These are phyloP conservation scores for Athene noctua DNA, from an alignment of 2,113 vertebrate genomes.

Conservation along the genomic window DNA sequence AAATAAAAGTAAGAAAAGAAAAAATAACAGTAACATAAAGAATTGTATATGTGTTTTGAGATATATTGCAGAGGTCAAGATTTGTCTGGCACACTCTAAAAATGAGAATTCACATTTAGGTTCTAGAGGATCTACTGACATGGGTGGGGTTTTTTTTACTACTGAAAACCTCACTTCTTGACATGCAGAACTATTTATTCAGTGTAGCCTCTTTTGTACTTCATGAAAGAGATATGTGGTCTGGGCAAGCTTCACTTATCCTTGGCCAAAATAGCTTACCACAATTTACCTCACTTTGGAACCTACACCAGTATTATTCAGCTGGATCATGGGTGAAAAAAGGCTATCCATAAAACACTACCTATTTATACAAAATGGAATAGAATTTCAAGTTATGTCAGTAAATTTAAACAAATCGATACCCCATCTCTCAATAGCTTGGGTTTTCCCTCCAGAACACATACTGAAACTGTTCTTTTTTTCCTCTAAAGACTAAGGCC, in stretches of 20 bases:
- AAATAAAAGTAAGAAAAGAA: neutral
- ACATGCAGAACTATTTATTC: constrained; percentile 24
- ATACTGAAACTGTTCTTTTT: neutral
- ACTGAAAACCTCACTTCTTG: constrained; percentile 11
- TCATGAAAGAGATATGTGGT: constrained; percentile 31
- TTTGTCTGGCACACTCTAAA: neutral
- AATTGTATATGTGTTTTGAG: neutral
- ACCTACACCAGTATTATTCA: neutral
- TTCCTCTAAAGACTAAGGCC: neutral
- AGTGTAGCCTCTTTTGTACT: constrained; percentile 12
- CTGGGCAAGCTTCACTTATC: constrained; percentile 32
- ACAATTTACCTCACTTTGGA: constrained; percentile 38
- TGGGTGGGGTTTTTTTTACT: neutral
- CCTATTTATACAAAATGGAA: neutral
- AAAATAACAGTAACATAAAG: neutral
- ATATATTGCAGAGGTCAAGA: neutral
- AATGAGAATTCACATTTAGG: neutral
- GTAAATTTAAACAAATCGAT: neutral
- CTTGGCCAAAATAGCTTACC: constrained; percentile 28
- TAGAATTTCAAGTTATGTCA: neutral
- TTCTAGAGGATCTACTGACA: neutral
- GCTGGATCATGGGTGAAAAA: neutral
- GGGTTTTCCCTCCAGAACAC: neutral
- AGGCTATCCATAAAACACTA: neutral
- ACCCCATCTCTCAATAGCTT: neutral